Evolutionary conservation across 1,140 invertebrate species (phyloP).

Genomic region (Steinernema khuongi): DNA sequence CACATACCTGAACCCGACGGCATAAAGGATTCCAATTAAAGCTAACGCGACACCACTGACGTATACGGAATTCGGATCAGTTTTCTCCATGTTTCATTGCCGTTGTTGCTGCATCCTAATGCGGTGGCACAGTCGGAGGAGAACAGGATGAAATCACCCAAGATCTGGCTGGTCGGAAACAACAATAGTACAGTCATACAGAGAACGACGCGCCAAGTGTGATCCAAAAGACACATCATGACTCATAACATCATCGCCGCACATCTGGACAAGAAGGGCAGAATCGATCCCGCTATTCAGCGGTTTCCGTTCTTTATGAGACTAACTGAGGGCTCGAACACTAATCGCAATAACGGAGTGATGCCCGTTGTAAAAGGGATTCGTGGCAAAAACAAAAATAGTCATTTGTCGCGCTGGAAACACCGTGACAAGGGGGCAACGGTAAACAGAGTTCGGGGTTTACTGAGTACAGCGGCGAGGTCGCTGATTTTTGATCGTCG

Average conservation of each 20-base stretch:
- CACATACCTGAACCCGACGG: slow-evolving; percentile 21
- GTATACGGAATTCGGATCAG: neutral
- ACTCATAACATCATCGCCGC: neutral
- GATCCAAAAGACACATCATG: neutral
- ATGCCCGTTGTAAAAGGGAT: neutral
- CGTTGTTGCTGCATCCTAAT: slow-evolving; percentile 3
- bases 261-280: neutral
- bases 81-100: neutral
- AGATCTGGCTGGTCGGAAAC: neutral
- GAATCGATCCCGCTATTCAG: neutral
- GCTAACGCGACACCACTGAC: slow-evolving; percentile 13
- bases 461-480: neutral
- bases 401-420: too few species aligned
- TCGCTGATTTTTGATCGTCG: slow-evolving; percentile 2
- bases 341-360: neutral
- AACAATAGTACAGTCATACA: neutral
- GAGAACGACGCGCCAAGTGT: neutral
- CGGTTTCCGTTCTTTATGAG: neutral
- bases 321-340: neutral
- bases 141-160: neutral
- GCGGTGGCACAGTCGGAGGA: neutral
- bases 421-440: too few species aligned
- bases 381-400: too few species aligned
- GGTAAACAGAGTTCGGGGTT: neutral
- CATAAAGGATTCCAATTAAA: slow-evolving; percentile 13